These are phyloP conservation scores for Ranitomeya imitator DNA, from an alignment of 2,113 vertebrate genomes.

Conservation along the genomic window DNA sequence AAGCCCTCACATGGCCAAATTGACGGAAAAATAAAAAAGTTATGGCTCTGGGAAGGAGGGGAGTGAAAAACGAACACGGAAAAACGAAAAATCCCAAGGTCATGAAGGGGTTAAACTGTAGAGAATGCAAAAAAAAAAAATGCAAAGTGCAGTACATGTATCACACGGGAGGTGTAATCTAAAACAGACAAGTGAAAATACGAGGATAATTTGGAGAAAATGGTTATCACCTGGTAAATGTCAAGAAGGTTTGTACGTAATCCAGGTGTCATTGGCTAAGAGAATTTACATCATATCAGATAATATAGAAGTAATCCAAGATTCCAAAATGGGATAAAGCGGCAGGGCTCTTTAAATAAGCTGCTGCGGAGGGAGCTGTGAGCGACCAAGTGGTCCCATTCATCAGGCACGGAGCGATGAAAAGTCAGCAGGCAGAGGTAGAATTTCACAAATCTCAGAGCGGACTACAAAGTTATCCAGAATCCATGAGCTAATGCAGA, in stretches of 20 bases:
- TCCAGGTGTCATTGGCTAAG: constrained; percentile 35
- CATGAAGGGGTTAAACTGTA: too few species aligned
- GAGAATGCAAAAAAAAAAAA: not conserved
- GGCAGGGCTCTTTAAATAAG: constrained; percentile 39
- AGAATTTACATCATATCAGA: constrained; percentile 9
- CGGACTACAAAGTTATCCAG: constrained; percentile 69
- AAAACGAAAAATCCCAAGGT: too few species aligned
- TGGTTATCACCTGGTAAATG: constrained; percentile 54
- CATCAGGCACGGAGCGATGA: constrained; percentile 59
- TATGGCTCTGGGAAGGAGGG: too few species aligned
- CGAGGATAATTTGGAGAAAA: constrained; percentile 43
- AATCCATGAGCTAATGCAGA: constrained; percentile 74
- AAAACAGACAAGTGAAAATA: constrained; percentile 46
- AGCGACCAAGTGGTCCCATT: constrained; percentile 58
- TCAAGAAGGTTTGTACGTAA: constrained; percentile 41
- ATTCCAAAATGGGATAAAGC: constrained; percentile 38
- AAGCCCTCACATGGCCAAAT: too few species aligned
- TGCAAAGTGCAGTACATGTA: not conserved
- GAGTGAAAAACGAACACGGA: too few species aligned
- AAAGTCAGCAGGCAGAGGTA: constrained; percentile 60
- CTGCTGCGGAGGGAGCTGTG: not conserved
- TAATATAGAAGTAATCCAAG: constrained; percentile 15
- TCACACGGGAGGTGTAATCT: constrained; percentile 32
- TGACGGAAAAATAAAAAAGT: too few species aligned
- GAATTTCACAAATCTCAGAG: constrained; percentile 65